phyloP scores from a whole-genome alignment of 2,888 invertebrate species.

The Chymomyza caudatula region DNA sequence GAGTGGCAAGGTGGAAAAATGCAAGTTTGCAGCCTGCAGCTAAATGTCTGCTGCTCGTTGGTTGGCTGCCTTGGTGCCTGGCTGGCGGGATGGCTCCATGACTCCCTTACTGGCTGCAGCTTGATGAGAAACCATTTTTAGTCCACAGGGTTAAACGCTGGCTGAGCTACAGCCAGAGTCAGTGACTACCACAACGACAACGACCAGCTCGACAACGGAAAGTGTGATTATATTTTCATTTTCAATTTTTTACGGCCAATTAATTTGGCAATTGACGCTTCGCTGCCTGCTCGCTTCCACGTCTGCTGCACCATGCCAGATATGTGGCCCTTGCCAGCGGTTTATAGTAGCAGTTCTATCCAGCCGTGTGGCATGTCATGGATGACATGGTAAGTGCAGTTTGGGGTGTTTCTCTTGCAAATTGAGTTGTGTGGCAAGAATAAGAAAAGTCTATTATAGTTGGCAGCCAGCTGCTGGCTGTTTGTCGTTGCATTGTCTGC shows the following conservation, averaged over 20 bases:
- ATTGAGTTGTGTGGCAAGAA: constrained; percentile 71
- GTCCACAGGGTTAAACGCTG: constrained; percentile 47
- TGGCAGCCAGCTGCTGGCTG: constrained; percentile 46
- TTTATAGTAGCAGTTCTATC: neutral
- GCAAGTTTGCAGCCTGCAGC: constrained; percentile 10
- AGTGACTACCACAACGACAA: constrained; percentile 6
- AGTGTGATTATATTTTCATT: constrained; percentile 78
- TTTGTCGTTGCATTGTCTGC: constrained; percentile 58
- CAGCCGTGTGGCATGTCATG: neutral
- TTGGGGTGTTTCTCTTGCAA: constrained; percentile 35
- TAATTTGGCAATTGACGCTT: constrained; percentile 75
- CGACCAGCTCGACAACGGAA: constrained; percentile 52
- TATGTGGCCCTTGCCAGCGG: constrained; percentile 18
- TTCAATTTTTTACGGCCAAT: constrained; percentile 78
- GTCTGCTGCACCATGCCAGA: constrained; percentile 48
- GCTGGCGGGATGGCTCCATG: constrained; percentile 43
- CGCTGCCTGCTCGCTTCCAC: constrained; percentile 42
- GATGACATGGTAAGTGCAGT: neutral
- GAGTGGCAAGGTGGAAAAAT: neutral
- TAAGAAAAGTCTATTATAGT: constrained; percentile 70
- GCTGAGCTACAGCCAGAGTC: constrained; percentile 24
- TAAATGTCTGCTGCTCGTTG: constrained; percentile 58
- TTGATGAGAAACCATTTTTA: neutral
- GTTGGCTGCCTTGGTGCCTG: constrained; percentile 47
- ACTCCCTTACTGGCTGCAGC: neutral